Evolutionary conservation across 53 echinoderm and acorn worm genomes (phyloP).

Genomic region (Mesocentrotus franciscanus): DNA sequence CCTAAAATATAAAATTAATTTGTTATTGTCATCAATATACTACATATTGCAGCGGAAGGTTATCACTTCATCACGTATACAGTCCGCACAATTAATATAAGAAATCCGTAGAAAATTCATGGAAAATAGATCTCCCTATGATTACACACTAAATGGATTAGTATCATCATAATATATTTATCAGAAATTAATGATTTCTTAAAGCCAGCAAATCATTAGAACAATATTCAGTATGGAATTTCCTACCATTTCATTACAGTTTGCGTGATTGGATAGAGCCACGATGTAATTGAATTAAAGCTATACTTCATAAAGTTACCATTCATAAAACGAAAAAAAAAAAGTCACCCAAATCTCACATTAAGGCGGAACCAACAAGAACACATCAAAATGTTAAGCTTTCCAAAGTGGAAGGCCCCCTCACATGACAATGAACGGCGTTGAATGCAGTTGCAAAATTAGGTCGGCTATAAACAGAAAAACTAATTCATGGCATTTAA

Average conservation of each 20-base stretch:
- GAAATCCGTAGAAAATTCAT: neutral
- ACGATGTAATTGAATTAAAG: neutral
- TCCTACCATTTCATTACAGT: neutral
- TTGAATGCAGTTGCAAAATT: conserved; percentile 10
- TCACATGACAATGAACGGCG: conserved; percentile 44
- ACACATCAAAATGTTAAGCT: conserved; percentile 32
- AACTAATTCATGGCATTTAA: conserved; percentile 41
- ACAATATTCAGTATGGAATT: neutral
- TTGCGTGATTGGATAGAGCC: neutral
- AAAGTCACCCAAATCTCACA: conserved; percentile 2
- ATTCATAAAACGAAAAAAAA: neutral
- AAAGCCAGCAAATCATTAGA: neutral
- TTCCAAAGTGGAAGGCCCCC: conserved; percentile 3
- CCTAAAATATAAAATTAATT: neutral
- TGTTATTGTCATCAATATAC: neutral
- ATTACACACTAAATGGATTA: neutral
- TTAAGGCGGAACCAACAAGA: conserved; percentile 36
- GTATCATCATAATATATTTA: neutral
- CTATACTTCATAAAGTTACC: neutral
- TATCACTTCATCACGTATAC: neutral
- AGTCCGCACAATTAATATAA: no score
- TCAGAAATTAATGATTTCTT: neutral
- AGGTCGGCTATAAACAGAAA: conserved; percentile 46
- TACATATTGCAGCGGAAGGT: neutral
- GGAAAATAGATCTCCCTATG: neutral